Evolutionary conservation across 2,797 vertebrate species (phyloP).

Genomic region (Podarcis siculus): DNA sequence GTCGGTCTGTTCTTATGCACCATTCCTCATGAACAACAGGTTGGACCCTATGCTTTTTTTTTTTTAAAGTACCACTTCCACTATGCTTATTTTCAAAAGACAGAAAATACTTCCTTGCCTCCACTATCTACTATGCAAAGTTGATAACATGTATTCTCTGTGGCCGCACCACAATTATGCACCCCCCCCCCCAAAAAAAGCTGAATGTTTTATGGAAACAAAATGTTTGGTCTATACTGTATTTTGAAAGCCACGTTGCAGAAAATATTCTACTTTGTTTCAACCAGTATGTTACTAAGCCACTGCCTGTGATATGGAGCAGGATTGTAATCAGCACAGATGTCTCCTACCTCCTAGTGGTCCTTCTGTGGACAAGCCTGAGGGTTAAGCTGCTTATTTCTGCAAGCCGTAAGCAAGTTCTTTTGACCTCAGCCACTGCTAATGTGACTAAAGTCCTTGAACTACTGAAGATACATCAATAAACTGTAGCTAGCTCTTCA

Average conservation of each 20-base stretch:
- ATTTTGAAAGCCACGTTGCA: background rate
- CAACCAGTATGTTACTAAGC: background rate
- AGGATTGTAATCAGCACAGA: conserved; percentile 25
- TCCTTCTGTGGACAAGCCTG: conserved; percentile 54
- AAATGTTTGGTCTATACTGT: background rate
- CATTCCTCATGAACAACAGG: background rate
- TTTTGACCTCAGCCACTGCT: conserved; percentile 66
- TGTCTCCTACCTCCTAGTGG: conserved; percentile 44
- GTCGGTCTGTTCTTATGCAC: background rate
- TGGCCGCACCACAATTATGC: background rate
- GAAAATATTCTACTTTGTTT: background rate
- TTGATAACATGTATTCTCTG: background rate
- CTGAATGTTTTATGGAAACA: background rate
- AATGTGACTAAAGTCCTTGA: conserved; percentile 58
- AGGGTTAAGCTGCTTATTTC: conserved; percentile 65
- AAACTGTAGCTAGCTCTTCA: conserved; percentile 35
- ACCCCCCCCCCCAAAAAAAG: background rate
- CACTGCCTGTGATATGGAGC: background rate
- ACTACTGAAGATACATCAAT: conserved; percentile 35
- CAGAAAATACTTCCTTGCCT: background rate
- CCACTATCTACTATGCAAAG: background rate
- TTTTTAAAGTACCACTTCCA: background rate
- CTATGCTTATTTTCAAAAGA: background rate
- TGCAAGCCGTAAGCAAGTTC: conserved; percentile 63
- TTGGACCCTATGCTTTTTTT: background rate